Percentiles rank a stretch among this genome's conserved stretches.
Evolutionary conservation across 2,797 vertebrate genomes (phyloP).

Genomic region (Myotis daubentonii): DNA sequence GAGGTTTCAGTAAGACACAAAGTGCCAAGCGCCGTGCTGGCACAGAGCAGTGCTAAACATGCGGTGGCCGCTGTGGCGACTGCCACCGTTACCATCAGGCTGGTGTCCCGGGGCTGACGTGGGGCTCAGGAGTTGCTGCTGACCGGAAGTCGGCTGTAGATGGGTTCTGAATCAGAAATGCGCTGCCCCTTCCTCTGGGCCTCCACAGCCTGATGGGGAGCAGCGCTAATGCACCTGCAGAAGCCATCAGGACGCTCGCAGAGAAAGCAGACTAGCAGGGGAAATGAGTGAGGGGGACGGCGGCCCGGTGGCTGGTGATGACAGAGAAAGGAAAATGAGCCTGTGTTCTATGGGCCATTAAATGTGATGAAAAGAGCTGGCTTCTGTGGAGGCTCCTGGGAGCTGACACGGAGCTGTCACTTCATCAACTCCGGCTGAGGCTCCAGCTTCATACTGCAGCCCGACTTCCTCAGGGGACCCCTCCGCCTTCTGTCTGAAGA

Average conservation of each 20-base stretch:
- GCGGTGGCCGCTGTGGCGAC: rapidly evolving
- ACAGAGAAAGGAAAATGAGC: not conserved
- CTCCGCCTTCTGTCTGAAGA: not conserved
- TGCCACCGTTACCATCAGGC: not conserved
- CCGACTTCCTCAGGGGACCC: not conserved
- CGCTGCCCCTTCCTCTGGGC: not conserved
- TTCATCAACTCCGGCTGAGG: not conserved
- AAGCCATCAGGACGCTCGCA: not conserved
- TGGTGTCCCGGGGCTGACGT: rapidly evolving
- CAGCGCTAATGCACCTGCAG: not conserved
- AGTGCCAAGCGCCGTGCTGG: not conserved
- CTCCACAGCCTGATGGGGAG: not conserved
- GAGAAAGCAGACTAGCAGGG: not conserved
- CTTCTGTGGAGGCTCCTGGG: not conserved
- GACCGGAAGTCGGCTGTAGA: not conserved
- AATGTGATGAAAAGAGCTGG: constrained; percentile 32
- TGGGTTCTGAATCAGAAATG: not conserved
- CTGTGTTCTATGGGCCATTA: constrained; percentile 4
- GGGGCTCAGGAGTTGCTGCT: not conserved
- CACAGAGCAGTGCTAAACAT: rapidly evolving
- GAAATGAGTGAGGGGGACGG: not conserved
- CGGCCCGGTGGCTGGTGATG: not conserved
- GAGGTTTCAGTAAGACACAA: not conserved
- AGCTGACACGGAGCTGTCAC: not conserved
- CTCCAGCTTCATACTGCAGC: not conserved